These are phyloP conservation scores for Rhabdomys dilectus DNA, from an alignment of 2,113 vertebrate species.

Conservation along the genomic window DNA sequence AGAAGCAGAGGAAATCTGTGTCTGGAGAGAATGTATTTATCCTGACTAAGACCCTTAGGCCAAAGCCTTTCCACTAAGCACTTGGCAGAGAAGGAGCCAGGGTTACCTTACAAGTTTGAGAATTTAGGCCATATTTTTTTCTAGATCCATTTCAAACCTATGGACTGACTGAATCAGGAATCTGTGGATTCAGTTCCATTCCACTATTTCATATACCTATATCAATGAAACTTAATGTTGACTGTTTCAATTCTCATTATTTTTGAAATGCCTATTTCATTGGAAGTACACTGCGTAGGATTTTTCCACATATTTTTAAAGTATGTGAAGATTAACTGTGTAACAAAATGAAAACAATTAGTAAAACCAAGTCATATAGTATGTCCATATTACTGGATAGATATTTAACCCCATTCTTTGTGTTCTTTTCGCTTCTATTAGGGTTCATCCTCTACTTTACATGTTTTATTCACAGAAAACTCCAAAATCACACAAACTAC, in stretches of 20 bases:
- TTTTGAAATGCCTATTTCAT: background rate
- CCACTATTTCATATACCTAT: background rate
- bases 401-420: background rate
- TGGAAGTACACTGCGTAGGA: background rate
- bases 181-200: background rate
- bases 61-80: background rate
- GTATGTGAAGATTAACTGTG: background rate
- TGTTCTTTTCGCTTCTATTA: background rate
- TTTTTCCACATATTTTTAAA: background rate
- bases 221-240: background rate
- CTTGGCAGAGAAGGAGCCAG: background rate
- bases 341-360: background rate
- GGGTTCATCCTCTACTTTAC: background rate
- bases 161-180: background rate
- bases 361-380: background rate
- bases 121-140: background rate
- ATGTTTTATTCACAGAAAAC: background rate
- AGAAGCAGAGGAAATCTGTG: background rate
- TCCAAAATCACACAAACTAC: background rate
- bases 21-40: conserved; percentile 60
- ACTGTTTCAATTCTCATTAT: background rate
- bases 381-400: background rate
- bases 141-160: background rate
- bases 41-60: conserved; percentile 55
- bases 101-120: background rate